Evolutionary conservation across 2,797 vertebrate genomes (phyloP).

Genomic region (Clarias laeviceps): DNA sequence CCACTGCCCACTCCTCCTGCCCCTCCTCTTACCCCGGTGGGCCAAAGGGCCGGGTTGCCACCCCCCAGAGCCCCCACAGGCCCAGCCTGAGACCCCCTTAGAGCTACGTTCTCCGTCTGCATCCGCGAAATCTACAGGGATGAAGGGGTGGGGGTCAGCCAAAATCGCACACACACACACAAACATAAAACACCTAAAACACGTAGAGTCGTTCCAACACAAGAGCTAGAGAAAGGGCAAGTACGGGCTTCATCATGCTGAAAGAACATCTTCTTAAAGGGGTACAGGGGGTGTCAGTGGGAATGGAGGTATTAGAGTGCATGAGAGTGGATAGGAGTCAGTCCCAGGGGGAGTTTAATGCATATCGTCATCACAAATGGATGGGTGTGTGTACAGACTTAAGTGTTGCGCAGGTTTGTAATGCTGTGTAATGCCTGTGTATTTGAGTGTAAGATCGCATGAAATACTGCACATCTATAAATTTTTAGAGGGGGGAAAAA

Average conservation of each 20-base stretch:
- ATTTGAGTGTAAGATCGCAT: background rate
- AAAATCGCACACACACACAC: constrained; percentile 47
- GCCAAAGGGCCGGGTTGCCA: constrained; percentile 67
- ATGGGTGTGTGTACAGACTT: background rate
- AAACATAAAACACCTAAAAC: constrained; percentile 38
- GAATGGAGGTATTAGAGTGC: background rate
- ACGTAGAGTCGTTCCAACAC: constrained; percentile 35
- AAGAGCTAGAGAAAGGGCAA: background rate
- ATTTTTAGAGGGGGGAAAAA: background rate
- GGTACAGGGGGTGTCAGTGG: background rate
- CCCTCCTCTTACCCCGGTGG: constrained; percentile 48
- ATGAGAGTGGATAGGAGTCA: constrained; percentile 10
- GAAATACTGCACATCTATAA: background rate
- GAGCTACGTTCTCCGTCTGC: constrained; percentile 91
- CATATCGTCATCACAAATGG: constrained; percentile 6
- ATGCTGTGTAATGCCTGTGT: background rate
- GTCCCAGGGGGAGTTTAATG: constrained; percentile 17
- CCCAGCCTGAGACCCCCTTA: constrained; percentile 89
- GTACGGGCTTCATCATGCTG: constrained; percentile 21
- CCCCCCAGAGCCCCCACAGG: constrained; percentile 68
- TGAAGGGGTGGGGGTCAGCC: constrained; percentile 55
- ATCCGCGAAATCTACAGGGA: constrained; percentile 92
- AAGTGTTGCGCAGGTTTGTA: background rate
- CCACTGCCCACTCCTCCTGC: constrained; percentile 64
- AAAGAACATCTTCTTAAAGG: background rate